A percentile compares a stretch with the other conserved stretches of the same genome.
Evolutionary conservation across 2,797 vertebrate species (phyloP).

Genomic region (Coranthus polyacanthus): DNA sequence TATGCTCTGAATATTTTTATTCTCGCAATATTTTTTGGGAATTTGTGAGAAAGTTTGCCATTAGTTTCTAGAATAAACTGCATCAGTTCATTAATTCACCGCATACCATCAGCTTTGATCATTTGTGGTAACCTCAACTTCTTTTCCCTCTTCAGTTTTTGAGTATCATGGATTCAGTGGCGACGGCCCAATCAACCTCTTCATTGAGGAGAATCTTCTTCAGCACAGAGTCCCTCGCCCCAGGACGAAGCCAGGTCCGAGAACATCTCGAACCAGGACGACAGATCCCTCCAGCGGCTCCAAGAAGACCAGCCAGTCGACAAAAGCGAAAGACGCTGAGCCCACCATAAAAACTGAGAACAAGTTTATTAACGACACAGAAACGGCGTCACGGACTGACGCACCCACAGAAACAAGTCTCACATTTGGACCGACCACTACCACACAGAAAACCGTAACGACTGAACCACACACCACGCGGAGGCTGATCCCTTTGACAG

Average conservation of each 20-base stretch:
- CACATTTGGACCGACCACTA: constrained; percentile 20
- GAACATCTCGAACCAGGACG: constrained; percentile 57
- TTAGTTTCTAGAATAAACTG: not conserved
- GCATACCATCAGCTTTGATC: too few species aligned
- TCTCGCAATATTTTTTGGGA: too few species aligned
- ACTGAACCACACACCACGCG: constrained; percentile 21
- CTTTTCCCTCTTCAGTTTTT: constrained; percentile 76
- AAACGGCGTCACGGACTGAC: constrained; percentile 36
- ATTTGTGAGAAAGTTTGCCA: too few species aligned
- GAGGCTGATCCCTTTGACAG: constrained; percentile 1
- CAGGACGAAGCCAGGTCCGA: constrained; percentile 57
- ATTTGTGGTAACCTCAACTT: not conserved
- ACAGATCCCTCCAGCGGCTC: not conserved
- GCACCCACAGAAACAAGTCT: constrained; percentile 4
- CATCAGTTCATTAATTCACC: not conserved
- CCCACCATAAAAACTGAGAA: constrained; percentile 20
- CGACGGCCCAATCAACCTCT: constrained; percentile 86
- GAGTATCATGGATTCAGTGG: constrained; percentile 93
- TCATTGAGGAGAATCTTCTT: constrained; percentile 94
- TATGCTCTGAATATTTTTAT: too few species aligned
- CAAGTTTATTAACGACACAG: constrained; percentile 1
- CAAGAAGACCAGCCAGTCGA: constrained; percentile 30
- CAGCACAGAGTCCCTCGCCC: constrained; percentile 77
- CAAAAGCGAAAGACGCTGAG: constrained; percentile 41
- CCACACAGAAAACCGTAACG: constrained; percentile 8